phyloP scores from a whole-genome alignment of 1,140 invertebrate genomes.

The Oryctes rhinoceros region DNA sequence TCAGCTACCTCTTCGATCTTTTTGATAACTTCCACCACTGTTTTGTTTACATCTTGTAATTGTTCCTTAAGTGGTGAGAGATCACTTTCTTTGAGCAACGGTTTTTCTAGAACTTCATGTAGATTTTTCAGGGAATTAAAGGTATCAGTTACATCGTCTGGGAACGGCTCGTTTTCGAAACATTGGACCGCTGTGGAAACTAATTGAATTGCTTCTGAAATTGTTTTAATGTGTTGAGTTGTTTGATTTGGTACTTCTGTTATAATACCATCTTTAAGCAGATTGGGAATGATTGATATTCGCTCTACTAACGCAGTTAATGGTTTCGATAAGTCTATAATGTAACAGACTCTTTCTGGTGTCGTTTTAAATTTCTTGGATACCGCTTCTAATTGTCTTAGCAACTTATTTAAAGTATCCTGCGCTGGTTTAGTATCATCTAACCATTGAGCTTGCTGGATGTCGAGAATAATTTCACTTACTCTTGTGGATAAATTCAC shows the following conservation, averaged over 20 bases:
- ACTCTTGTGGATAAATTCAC: not conserved
- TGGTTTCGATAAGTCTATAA: not conserved
- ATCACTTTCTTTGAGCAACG: not conserved
- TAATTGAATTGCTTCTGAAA: not conserved
- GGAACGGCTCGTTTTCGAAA: not conserved
- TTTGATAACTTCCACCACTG: not conserved
- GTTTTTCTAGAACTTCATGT: conserved; percentile 7
- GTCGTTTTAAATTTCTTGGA: not conserved
- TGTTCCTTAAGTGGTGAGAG: not conserved
- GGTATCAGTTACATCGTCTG: not conserved
- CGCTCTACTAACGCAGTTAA: not conserved
- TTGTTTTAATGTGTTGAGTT: not conserved
- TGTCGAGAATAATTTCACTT: not conserved
- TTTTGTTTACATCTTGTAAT: not conserved
- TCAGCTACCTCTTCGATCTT: not conserved
- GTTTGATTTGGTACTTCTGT: not conserved
- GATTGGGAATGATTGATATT: not conserved
- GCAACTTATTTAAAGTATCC: not conserved
- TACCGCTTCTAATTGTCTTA: not conserved
- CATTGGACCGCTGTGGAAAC: not conserved
- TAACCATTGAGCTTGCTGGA: not conserved
- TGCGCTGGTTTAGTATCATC: not conserved
- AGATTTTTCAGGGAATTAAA: not conserved
- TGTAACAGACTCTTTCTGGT: not conserved
- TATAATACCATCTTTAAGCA: not conserved